These are phyloP conservation scores for Trachops cirrhosus DNA, from an alignment of 2,797 vertebrate genomes.

Conservation along the genomic window DNA sequence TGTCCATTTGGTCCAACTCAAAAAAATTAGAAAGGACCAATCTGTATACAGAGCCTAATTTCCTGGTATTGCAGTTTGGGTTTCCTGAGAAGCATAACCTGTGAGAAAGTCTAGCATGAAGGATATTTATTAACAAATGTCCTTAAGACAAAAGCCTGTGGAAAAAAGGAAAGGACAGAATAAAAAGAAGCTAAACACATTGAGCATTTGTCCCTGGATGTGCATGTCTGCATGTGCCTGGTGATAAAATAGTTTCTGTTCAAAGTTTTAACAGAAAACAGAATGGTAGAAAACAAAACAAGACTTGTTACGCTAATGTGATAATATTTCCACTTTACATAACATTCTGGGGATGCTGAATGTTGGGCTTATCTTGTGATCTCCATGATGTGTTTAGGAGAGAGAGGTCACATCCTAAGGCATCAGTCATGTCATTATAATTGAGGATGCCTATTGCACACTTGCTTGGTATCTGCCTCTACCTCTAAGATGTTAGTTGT, in stretches of 20 bases:
- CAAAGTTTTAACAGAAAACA: background rate
- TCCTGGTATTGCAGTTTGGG: background rate
- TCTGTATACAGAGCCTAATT: background rate
- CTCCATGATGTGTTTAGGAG: background rate
- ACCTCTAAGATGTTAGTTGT: background rate
- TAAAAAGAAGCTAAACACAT: background rate
- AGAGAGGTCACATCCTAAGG: background rate
- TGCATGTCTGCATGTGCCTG: background rate
- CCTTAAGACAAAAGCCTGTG: background rate
- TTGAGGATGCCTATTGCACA: background rate
- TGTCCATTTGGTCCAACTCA: background rate
- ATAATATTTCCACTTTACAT: background rate
- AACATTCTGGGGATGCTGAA: background rate
- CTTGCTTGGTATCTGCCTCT: background rate
- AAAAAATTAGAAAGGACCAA: background rate
- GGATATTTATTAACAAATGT: background rate
- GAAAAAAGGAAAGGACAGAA: background rate
- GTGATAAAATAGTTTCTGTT: background rate
- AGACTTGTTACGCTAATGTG: background rate
- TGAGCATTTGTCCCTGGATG: background rate
- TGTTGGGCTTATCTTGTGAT: background rate
- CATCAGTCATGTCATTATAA: background rate
- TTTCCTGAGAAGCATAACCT: background rate
- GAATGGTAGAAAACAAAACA: background rate
- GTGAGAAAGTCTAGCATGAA: background rate